phyloP scores from a whole-genome alignment of 2,797 vertebrate species.

The Rhinogobio ventralis region DNA sequence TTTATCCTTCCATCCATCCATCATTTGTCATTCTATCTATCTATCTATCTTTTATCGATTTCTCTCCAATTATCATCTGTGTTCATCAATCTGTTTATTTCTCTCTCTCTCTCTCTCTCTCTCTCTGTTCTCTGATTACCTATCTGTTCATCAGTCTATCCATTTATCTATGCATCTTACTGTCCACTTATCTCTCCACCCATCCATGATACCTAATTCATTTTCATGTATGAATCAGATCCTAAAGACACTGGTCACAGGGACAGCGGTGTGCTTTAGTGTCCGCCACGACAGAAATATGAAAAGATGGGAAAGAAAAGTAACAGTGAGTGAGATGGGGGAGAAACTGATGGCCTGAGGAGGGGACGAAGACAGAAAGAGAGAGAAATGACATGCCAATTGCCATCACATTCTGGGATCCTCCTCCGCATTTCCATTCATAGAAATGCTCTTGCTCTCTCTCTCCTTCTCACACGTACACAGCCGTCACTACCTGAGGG shows the following conservation, averaged over 20 bases:
- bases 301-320: background rate
- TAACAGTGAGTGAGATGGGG: slow-evolving; percentile 22
- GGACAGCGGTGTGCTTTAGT: background rate
- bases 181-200: background rate
- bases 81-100: background rate
- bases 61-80: background rate
- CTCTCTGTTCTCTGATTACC: background rate
- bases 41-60: background rate
- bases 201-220: background rate
- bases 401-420: slow-evolving; percentile 62
- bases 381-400: slow-evolving; percentile 50
- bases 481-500: slow-evolving; percentile 63
- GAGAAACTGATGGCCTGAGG: slow-evolving; percentile 32
- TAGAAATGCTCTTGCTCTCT: slow-evolving; percentile 67
- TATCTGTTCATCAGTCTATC: background rate
- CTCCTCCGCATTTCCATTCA: slow-evolving; percentile 79
- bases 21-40: background rate
- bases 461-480: slow-evolving; percentile 31
- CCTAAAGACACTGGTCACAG: background rate
- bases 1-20: background rate
- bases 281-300: slow-evolving; percentile 1
- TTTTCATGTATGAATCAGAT: slow-evolving; percentile 16
- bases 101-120: background rate
- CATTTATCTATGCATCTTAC: background rate
- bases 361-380: slow-evolving; percentile 36